Conservation (phyloP, 2,888 invertebrate species). For the Ophion slaviceki region DNA sequence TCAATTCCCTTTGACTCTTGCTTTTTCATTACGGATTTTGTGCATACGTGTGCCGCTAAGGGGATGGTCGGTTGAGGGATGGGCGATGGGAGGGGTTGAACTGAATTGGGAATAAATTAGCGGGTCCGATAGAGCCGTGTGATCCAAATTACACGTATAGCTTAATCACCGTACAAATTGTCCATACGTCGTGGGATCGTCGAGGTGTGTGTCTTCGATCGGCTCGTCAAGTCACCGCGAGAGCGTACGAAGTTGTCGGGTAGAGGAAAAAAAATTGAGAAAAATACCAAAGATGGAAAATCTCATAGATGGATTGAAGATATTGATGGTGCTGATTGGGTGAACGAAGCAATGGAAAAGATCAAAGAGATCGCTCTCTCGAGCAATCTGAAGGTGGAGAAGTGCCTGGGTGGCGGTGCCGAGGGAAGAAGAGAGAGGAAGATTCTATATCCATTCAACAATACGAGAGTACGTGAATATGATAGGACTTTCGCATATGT, state of each 20-base stretch:
- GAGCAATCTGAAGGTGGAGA: not conserved
- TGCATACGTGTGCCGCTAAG: not conserved
- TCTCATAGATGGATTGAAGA: not conserved
- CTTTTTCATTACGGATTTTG: conserved; percentile 50
- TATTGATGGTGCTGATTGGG: not conserved
- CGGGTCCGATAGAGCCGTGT: conserved; percentile 47
- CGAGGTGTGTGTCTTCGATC: not conserved
- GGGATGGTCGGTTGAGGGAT: not conserved
- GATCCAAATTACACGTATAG: conserved; percentile 25
- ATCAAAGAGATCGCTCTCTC: not conserved
- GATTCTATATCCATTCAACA: not conserved
- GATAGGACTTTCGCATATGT: not conserved
- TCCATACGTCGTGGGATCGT: conserved; percentile 1
- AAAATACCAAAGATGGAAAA: not conserved
- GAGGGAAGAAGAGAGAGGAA: not conserved
- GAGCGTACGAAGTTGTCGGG: not conserved
- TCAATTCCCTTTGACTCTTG: conserved; percentile 59
- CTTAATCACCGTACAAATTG: conserved; percentile 47
- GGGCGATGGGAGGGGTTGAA: not conserved
- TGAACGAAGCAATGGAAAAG: not conserved
- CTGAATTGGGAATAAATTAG: conserved; percentile 47
- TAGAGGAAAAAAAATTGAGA: not conserved
- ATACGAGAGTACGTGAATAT: not conserved
- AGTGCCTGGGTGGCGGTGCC: not conserved
- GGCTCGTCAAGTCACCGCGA: not conserved